Conservation (phyloP, 2,888 invertebrate genomes). For the Cylindroiulus punctatus region DNA sequence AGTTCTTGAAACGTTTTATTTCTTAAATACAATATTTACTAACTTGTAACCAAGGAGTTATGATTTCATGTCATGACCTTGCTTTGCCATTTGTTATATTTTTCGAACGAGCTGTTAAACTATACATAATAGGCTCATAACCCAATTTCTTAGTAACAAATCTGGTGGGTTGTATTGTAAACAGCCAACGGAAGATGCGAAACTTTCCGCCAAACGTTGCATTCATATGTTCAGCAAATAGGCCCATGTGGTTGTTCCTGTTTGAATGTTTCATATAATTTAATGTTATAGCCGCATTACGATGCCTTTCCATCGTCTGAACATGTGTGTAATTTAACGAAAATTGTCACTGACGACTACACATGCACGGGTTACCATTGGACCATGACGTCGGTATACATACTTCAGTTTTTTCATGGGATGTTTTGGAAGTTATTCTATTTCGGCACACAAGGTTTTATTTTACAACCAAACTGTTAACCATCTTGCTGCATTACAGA, state of each 20-base stretch:
- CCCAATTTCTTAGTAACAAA: not conserved
- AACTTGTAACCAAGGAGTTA: no score
- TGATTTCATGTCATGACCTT: no score
- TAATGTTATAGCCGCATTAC: not conserved
- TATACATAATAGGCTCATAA: not conserved
- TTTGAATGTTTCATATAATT: not conserved
- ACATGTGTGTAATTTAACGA: not conserved
- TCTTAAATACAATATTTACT: no score
- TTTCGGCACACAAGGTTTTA: slow-evolving; percentile 29
- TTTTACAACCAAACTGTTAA: not conserved
- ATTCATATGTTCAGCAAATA: not conserved
- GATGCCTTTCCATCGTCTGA: not conserved
- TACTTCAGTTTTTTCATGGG: not conserved
- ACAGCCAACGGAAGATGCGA: not conserved
- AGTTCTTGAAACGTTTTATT: no score
- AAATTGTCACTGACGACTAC: not conserved
- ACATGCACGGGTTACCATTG: slow-evolving; percentile 11
- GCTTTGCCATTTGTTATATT: not conserved
- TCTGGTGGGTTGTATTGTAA: not conserved
- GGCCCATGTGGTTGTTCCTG: not conserved
- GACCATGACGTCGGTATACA: slow-evolving; percentile 35
- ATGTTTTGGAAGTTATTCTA: slow-evolving; percentile 21
- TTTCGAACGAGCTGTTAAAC: not conserved
- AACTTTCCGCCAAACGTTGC: not conserved
- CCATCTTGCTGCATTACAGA: not conserved